Evolutionary conservation across 2,113 vertebrate genomes (phyloP).

Genomic region (Sigmodon hispidus): DNA sequence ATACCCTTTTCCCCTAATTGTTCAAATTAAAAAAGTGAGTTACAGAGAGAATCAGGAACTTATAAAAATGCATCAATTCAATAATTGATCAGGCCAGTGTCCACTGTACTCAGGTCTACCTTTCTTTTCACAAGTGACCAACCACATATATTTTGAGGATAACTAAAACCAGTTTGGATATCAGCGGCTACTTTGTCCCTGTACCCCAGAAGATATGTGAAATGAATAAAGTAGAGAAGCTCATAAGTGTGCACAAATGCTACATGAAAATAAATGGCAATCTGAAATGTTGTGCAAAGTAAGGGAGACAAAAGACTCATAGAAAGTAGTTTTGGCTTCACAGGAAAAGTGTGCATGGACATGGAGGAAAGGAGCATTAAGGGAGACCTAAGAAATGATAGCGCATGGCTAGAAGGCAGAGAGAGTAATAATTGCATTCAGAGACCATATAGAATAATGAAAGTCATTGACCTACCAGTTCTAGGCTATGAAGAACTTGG

Average conservation of each 20-base stretch:
- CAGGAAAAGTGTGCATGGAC: background rate
- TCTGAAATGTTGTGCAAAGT: background rate
- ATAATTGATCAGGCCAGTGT: background rate
- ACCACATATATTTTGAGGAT: background rate
- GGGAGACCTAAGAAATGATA: background rate
- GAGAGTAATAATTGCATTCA: background rate
- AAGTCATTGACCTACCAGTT: background rate
- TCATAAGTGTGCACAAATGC: background rate
- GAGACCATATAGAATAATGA: background rate
- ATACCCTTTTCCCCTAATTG: background rate
- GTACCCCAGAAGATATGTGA: background rate
- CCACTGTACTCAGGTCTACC: background rate
- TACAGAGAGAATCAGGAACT: background rate
- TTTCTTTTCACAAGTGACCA: constrained; percentile 2
- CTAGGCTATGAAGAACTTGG: background rate
- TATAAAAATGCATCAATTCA: background rate
- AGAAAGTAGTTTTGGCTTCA: background rate
- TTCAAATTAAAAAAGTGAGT: constrained; percentile 8
- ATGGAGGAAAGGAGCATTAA: background rate
- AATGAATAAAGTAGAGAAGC: background rate
- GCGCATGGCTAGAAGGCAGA: background rate
- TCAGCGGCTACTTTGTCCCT: background rate
- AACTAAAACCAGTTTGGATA: constrained; percentile 21
- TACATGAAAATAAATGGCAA: constrained; percentile 28
- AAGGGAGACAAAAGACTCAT: background rate